Evolutionary conservation across 1,140 invertebrate genomes (phyloP).

Genomic region (Trichomalopsis sarcophagae): DNA sequence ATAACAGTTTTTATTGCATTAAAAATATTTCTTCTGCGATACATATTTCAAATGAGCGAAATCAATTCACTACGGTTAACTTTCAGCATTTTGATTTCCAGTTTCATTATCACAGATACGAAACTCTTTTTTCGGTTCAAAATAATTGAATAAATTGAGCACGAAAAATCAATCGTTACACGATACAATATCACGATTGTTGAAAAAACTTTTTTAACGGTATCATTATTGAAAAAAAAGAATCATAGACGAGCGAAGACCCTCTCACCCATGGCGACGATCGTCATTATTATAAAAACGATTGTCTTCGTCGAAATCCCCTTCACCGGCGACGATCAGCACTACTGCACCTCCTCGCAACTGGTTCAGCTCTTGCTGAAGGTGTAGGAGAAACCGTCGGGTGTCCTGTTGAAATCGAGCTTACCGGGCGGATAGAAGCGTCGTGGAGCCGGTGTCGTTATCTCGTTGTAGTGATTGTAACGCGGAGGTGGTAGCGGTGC

Average conservation of each 20-base stretch:
- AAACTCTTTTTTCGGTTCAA: not conserved
- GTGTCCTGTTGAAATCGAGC: conserved; percentile 87
- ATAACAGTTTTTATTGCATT: not conserved
- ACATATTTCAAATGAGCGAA: not conserved
- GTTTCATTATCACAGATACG: conserved; percentile 37
- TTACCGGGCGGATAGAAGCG: conserved; percentile 89
- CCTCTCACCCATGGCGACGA: not conserved
- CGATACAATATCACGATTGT: not conserved
- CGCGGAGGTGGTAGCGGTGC: not conserved
- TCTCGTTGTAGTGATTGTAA: conserved; percentile 71
- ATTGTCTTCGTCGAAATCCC: not conserved
- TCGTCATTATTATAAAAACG: not conserved
- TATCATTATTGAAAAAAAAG: not conserved
- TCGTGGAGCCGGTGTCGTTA: conserved; percentile 81
- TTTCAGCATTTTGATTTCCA: conserved; percentile 12
- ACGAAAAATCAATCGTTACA: not conserved
- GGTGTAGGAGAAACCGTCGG: conserved; percentile 88
- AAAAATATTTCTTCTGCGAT: conserved; percentile 7
- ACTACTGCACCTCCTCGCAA: not conserved
- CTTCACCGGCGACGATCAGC: not conserved
- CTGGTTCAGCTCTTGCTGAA: conserved; percentile 79
- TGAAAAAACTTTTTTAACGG: not conserved
- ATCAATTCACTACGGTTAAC: not conserved
- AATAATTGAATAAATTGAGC: not conserved
- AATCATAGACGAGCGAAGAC: not conserved